These are phyloP conservation scores for Eolophus roseicapilla DNA, from an alignment of 2,113 vertebrate species.

Conservation along the genomic window DNA sequence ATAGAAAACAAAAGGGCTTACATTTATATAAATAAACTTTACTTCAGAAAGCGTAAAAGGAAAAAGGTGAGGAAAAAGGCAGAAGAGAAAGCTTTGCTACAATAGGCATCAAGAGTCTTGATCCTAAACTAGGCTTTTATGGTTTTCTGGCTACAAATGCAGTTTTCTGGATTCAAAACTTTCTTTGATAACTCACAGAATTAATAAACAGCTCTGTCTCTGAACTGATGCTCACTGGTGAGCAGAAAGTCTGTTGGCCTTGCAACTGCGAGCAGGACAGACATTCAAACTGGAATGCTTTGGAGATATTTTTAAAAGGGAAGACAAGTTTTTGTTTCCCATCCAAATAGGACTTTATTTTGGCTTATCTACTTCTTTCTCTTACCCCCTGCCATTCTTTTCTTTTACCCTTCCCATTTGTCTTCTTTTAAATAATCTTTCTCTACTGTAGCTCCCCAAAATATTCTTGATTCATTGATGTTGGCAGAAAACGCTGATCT, in stretches of 20 bases:
- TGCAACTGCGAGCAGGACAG: background rate
- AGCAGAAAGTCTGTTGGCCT: background rate
- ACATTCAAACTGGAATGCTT: background rate
- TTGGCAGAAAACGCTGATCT: background rate
- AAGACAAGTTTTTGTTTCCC: background rate
- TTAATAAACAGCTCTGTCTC: background rate
- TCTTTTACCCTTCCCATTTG: constrained; percentile 12
- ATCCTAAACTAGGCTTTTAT: background rate
- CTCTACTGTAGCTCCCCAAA: background rate
- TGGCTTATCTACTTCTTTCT: background rate
- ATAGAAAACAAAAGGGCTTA: background rate
- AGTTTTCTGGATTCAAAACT: background rate
- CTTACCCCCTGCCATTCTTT: background rate
- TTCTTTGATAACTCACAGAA: background rate
- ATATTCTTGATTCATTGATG: constrained; percentile 13
- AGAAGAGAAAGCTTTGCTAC: background rate
- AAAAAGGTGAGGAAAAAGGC: background rate
- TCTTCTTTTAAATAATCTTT: constrained; percentile 16
- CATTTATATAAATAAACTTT: background rate
- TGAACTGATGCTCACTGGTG: background rate
- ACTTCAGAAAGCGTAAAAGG: background rate
- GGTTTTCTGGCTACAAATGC: background rate
- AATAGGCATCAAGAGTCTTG: background rate
- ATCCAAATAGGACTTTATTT: constrained; percentile 1
- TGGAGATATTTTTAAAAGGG: constrained; percentile 1